A percentile compares a stretch with the other conserved stretches of the same genome.
These are phyloP conservation scores for Dipodomys spectabilis DNA, from an alignment of 2,113 vertebrate species.

Conservation along the genomic window DNA sequence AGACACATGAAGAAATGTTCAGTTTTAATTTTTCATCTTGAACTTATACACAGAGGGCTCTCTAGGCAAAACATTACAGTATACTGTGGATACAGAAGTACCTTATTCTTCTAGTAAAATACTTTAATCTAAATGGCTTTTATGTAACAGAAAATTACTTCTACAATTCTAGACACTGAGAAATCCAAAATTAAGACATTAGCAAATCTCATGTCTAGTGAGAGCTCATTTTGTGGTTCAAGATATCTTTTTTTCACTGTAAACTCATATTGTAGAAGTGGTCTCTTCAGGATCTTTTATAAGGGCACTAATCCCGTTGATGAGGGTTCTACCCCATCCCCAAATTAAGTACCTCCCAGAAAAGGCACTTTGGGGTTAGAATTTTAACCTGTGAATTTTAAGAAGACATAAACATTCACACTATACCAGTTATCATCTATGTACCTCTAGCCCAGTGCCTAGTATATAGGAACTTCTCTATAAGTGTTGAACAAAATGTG, in stretches of 20 bases:
- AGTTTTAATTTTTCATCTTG: constrained; percentile 44
- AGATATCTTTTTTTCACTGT: neutral
- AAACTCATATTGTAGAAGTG: neutral
- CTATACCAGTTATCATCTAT: neutral
- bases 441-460: neutral
- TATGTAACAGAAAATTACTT: neutral
- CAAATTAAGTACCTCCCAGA: neutral
- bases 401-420: neutral
- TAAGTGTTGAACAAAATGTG: constrained; percentile 16
- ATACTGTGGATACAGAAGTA: neutral
- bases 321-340: neutral
- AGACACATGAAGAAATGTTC: neutral
- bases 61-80: neutral
- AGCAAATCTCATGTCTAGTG: neutral
- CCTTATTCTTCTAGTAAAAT: neutral
- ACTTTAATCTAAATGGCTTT: neutral
- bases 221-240: neutral
- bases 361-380: neutral
- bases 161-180: neutral
- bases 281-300: neutral
- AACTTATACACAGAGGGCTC: neutral
- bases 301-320: neutral
- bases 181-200: neutral
- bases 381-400: neutral
- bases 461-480: neutral